Evolutionary conservation across 2,113 vertebrate genomes (phyloP).

Genomic region (Eidolon helvum): DNA sequence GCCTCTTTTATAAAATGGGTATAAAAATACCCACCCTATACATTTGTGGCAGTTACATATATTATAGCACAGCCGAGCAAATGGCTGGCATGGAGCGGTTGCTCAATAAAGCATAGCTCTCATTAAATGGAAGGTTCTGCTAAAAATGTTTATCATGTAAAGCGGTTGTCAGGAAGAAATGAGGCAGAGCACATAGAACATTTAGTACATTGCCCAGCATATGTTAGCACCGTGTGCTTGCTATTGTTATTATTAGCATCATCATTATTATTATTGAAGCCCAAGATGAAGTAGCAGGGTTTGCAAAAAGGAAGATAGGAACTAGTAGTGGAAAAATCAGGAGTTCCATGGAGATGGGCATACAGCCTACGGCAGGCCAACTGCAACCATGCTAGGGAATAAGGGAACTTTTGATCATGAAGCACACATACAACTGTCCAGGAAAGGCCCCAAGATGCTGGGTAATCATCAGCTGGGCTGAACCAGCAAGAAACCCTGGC

Average conservation of each 20-base stretch:
- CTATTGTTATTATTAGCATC: not conserved
- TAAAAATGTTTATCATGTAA: not conserved
- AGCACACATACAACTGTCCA: not conserved
- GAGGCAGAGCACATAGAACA: not conserved
- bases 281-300: not conserved
- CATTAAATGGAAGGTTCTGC: not conserved
- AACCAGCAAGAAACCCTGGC: not conserved
- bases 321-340: not conserved
- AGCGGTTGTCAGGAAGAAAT: not conserved
- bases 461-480: not conserved
- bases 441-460: not conserved
- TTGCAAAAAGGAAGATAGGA: not conserved
- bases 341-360: not conserved
- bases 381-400: rapidly evolving
- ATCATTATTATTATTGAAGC: not conserved
- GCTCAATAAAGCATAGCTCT: not conserved
- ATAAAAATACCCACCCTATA: not conserved
- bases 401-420: not conserved
- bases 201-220: not conserved
- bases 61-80: not conserved
- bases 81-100: not conserved
- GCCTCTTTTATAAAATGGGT: not conserved
- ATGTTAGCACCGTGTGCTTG: not conserved
- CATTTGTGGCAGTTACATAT: not conserved
- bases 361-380: not conserved